A percentile compares a stretch with the other conserved stretches of the same genome.
phyloP scores from a whole-genome alignment of 2,113 vertebrate species.

The Pterocles gutturalis region DNA sequence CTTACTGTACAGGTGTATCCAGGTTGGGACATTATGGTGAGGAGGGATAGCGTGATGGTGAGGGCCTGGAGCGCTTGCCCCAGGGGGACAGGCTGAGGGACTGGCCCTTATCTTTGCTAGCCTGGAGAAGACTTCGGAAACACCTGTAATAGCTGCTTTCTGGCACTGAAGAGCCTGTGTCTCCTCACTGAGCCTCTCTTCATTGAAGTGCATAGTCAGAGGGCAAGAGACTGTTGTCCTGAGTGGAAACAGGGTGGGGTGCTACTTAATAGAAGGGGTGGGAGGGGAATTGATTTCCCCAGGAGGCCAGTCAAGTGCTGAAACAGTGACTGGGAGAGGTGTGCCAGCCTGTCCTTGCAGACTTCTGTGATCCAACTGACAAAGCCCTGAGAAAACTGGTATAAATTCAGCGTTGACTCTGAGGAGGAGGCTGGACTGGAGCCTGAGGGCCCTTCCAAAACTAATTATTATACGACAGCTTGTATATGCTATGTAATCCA shows the following conservation, averaged over 20 bases:
- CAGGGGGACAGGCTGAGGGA: not conserved
- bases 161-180: not conserved
- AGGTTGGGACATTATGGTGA: not conserved
- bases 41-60: not conserved
- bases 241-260: not conserved
- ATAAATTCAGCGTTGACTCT: not conserved
- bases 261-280: not conserved
- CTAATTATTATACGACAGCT: not conserved
- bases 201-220: not conserved
- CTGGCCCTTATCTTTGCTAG: not conserved
- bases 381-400: not conserved
- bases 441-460: not conserved
- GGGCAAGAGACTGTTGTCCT: not conserved
- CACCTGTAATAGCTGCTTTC: not conserved
- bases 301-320: not conserved
- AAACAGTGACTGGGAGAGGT: not conserved
- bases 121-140: not conserved
- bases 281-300: not conserved
- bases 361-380: not conserved
- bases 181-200: not conserved
- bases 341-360: not conserved
- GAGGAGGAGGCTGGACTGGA: not conserved
- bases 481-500: not conserved
- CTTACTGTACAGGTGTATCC: not conserved
- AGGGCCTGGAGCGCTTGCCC: not conserved